These are phyloP conservation scores for Dendrolimus pini DNA, from an alignment of 2,888 invertebrate genomes.

Conservation along the genomic window DNA sequence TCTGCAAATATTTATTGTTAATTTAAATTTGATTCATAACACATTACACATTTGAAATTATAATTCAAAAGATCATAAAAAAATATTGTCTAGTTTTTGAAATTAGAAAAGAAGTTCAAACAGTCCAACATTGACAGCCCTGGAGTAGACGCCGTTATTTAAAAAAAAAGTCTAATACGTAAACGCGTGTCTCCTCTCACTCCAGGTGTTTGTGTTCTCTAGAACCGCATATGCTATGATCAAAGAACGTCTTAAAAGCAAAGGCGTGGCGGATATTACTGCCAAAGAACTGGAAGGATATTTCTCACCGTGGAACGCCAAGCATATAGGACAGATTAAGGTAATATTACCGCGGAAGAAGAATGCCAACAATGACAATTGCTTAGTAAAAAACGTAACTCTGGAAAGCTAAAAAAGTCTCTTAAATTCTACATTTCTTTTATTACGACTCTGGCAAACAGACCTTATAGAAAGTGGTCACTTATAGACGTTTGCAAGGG, in stretches of 20 bases:
- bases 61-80: neutral
- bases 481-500: too few relatives aligned
- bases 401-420: too few relatives aligned
- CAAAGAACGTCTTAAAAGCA: conserved; percentile 87
- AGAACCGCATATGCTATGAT: conserved; percentile 88
- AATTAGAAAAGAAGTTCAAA: conserved; percentile 29
- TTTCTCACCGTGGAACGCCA: conserved; percentile 92
- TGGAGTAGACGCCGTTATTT: conserved; percentile 29
- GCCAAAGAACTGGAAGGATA: conserved; percentile 86
- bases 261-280: conserved; percentile 85
- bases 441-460: too few relatives aligned
- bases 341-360: conserved; percentile 39
- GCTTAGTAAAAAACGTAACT: too few relatives aligned
- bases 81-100: neutral
- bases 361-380: too few relatives aligned
- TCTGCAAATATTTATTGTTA: too few relatives aligned
- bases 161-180: conserved; percentile 8
- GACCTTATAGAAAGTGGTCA: too few relatives aligned
- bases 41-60: too few relatives aligned
- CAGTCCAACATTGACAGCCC: conserved; percentile 22
- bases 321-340: conserved; percentile 87
- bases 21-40: too few relatives aligned
- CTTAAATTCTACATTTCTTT: too few relatives aligned
- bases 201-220: conserved; percentile 92
- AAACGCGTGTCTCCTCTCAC: conserved; percentile 62